Base-by-base conservation (phyloP, 2,888 invertebrate species). In the Spodoptera littoralis region DNA sequence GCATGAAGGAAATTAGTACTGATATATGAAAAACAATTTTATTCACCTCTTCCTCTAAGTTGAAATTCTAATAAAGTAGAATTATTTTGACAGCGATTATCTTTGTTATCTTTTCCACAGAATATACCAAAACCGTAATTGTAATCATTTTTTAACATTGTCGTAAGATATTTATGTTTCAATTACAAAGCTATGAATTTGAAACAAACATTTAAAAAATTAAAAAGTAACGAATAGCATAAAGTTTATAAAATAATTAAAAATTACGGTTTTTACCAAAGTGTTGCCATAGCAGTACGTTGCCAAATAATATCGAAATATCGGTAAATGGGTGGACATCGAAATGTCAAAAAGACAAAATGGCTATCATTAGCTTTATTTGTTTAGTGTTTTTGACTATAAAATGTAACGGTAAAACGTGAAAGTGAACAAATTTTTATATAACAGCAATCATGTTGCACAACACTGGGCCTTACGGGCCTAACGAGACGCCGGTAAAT, bases 391-490 rank as follows among this genome's bases (percentile, higher is more conserved):
- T 82, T 83, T 82, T 63, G 68, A 69, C 60, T 65, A 71, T 73
- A 80, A 75, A 74, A 77, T 78, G 72, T 76, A 76, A 76, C 68
- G 65, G 63, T n/a, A 66, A 79, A 79, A 77, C 60, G 72, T 76
- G 73, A 77, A 70, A 69, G 59, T 66, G 64, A 57, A 54, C 51
- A 63, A 60, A 70, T 60, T 55, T 56, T 59, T 55, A 61, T 61
- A 69, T 42, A 53, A 42, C 56, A 45, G 64, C 75, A 73, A 81
- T 80, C 68, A 94, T 94, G 93, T 87, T 92, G 77, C 93, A 92
- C 77, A 92, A 93, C 72, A 92, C 86, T 62, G 92, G 91, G 73
- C 83, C 86, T 68, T 93, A 87, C 71, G 91, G 89, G 75, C 85
- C 89, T 12, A 90, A 87, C 65, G 93, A 93, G 47, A 79, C 85